Evolutionary conservation across 2,113 vertebrate species (phyloP).

Genomic region (Aldabrachelys gigantea): DNA sequence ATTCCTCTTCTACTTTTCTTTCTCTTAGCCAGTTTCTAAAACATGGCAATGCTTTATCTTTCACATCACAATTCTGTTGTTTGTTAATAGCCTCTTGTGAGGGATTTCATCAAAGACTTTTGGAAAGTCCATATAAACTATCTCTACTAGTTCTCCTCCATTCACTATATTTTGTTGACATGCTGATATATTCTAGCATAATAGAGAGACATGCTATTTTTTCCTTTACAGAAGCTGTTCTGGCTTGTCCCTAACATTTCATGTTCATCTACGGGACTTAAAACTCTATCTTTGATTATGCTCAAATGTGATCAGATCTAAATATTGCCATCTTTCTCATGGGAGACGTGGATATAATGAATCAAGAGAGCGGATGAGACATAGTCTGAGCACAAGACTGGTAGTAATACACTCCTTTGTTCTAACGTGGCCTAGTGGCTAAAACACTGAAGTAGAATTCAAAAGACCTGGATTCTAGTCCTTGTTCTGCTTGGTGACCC

Average conservation of each 20-base stretch:
- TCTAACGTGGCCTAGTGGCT: not conserved
- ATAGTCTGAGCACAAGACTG: not conserved
- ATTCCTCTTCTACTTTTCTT: too few species aligned
- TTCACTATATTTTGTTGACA: not conserved
- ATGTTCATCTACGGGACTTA: not conserved
- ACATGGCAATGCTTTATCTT: too few species aligned
- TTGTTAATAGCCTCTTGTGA: not conserved
- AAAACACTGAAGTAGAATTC: not conserved
- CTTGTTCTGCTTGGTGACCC: not conserved
- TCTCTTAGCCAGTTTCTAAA: too few species aligned
- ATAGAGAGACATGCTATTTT: not conserved
- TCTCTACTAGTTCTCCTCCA: not conserved
- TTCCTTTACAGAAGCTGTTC: not conserved
- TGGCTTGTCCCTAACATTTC: not conserved
- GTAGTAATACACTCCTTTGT: not conserved
- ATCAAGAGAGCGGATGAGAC: not conserved
- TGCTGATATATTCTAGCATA: not conserved
- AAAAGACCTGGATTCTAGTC: not conserved
- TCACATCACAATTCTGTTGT: not conserved
- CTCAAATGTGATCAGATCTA: not conserved
- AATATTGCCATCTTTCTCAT: not conserved
- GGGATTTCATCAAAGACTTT: not conserved
- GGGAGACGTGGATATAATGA: not conserved
- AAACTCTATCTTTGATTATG: not conserved
- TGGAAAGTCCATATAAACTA: not conserved